Conservation (phyloP, 2,888 invertebrate species). For the Hedychridium roseum region DNA sequence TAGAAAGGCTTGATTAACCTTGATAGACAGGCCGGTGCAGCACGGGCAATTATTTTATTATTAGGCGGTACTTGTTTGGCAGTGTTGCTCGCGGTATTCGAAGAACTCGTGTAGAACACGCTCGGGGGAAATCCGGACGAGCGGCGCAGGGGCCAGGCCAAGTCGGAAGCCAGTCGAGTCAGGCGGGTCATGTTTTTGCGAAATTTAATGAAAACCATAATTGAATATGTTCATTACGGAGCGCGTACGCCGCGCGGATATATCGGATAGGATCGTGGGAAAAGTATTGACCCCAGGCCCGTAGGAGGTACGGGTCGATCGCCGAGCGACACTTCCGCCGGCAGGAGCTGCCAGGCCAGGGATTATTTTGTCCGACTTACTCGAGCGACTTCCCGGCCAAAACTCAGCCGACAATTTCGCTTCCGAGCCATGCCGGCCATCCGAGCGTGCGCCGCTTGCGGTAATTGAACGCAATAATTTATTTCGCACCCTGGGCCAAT, state of each 20-base stretch:
- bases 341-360: not conserved
- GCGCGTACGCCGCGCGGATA: constrained; percentile 11
- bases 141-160: not conserved
- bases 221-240: constrained; percentile 43
- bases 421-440: constrained; percentile 9
- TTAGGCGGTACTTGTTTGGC: too few relatives aligned
- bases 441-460: constrained; percentile 14
- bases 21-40: too few relatives aligned
- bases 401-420: not conserved
- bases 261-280: constrained; percentile 4
- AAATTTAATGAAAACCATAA: constrained; percentile 46
- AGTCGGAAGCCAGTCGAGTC: too few relatives aligned
- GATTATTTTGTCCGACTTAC: constrained; percentile 2
- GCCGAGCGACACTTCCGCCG: not conserved
- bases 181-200: constrained; percentile 30
- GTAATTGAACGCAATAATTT: constrained; percentile 53
- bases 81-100: constrained; percentile 6
- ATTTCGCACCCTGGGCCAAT: constrained; percentile 31
- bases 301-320: too few relatives aligned
- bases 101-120: not conserved
- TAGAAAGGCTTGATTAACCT: too few relatives aligned
- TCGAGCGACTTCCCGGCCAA: not conserved
- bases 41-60: too few relatives aligned
- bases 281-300: constrained; percentile 23
- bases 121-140: not conserved